Conservation (phyloP, 2,888 invertebrate genomes). For the Heliconius ismenius region DNA sequence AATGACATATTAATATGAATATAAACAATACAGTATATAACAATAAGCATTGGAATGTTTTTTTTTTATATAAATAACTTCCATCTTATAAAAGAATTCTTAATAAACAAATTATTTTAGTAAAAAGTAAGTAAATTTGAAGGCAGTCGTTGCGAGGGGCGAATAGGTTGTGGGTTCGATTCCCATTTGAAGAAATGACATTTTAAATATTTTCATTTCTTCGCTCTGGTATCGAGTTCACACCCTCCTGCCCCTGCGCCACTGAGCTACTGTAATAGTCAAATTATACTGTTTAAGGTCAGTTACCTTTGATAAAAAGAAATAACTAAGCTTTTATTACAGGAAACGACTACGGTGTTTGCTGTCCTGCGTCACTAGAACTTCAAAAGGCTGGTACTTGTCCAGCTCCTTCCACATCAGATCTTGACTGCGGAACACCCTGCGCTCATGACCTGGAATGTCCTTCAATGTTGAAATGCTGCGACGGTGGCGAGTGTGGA, state of each 20-base stretch:
- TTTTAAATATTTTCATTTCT: too few relatives aligned
- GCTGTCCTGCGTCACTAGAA: slow-evolving; percentile 89
- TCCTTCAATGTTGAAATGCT: slow-evolving; percentile 91
- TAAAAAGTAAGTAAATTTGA: too few relatives aligned
- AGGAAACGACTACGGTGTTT: slow-evolving; percentile 93
- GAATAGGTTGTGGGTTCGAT: too few relatives aligned
- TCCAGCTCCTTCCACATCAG: slow-evolving; percentile 77
- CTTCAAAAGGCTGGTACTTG: slow-evolving; percentile 90
- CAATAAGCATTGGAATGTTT: neutral
- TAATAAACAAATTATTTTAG: neutral
- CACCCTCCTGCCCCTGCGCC: too few relatives aligned
- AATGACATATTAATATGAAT: slow-evolving; percentile 36
- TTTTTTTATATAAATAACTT: neutral
- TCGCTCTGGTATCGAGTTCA: too few relatives aligned
- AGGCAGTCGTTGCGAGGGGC: too few relatives aligned
- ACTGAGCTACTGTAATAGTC: too few relatives aligned
- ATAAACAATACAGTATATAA: neutral
- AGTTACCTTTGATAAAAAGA: neutral
- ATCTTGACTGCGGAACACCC: slow-evolving; percentile 83
- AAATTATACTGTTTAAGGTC: too few relatives aligned
- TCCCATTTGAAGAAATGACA: too few relatives aligned
- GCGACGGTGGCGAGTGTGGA: slow-evolving; percentile 87
- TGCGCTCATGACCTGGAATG: slow-evolving; percentile 92
- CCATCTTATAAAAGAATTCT: neutral
- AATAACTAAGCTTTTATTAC: slow-evolving; percentile 30